Percentiles rank a stretch among this genome's conserved stretches.
Conservation (phyloP, 2,888 invertebrate species). For the Sesia apiformis region DNA sequence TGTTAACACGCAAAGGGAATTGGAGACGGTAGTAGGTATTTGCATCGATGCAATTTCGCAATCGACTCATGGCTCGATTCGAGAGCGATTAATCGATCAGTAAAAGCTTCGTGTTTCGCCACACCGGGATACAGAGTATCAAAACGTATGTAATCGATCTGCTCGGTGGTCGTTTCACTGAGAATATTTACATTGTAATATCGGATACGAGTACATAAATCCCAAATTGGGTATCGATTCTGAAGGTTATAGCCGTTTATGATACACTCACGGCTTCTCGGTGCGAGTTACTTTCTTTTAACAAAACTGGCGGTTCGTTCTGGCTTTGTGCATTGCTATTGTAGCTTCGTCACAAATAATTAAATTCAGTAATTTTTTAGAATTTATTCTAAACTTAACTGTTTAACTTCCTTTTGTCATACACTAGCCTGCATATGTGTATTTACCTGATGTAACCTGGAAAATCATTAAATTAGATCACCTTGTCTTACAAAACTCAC, state of each 20-base stretch:
- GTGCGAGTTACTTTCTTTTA: too few species aligned
- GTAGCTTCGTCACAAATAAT: too few species aligned
- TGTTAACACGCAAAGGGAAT: not conserved
- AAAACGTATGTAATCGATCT: not conserved
- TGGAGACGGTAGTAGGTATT: not conserved
- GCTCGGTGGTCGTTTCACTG: not conserved
- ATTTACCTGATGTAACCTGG: too few species aligned
- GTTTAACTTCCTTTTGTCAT: too few species aligned
- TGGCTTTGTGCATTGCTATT: too few species aligned
- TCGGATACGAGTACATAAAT: not conserved
- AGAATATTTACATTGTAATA: not conserved
- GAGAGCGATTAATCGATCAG: constrained; percentile 10
- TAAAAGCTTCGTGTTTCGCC: constrained; percentile 5
- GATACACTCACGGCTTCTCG: too few species aligned
- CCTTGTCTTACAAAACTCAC: too few species aligned
- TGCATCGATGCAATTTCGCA: not conserved
- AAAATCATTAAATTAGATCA: too few species aligned
- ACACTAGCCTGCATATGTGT: too few species aligned
- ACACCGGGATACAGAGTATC: not conserved
- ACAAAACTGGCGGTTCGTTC: too few species aligned
- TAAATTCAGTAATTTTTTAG: too few species aligned
- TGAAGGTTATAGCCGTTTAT: not conserved
- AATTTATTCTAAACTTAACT: too few species aligned
- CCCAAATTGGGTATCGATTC: not conserved
- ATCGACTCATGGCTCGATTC: constrained; percentile 3